Evolutionary conservation across 2,797 vertebrate genomes (phyloP), one percentile per base, ranked within the genome.

Genomic region (Saxicola maurus): DNA sequence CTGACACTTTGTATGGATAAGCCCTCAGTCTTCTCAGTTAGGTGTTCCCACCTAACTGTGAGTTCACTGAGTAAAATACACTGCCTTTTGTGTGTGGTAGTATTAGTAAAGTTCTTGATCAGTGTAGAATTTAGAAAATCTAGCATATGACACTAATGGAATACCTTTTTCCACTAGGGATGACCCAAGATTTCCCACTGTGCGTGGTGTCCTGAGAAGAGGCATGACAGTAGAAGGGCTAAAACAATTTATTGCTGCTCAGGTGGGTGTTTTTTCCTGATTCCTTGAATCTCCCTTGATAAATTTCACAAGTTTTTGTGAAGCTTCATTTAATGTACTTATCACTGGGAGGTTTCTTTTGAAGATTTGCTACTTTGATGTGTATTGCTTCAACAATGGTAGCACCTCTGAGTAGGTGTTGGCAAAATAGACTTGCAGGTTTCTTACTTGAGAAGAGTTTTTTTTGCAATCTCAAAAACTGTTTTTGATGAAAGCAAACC

Each of bases 171-270:
- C 24, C 88, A 6, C 33, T 69, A 99, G 99, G 99, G 99, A 99
- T 80, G 99, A 99, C 94, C 99, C 99, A 51, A 98, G 99, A n/a
- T 99, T 99, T 95, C 99, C 99, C 38, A 99, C 99, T 2, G 99
- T 99, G 11, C 98, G 99, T 92, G 99, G 99, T 23, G 98, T 99
- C 25, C 96, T 99, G 72, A 98, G 99, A 92, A 98, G 99, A 97
- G 99, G 99, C 64, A 99, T 99, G 99, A 99, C 99, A 2, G 99
- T 99, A 55, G 99, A 99, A 91, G 99, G 99, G 19, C 96, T 99
- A 65, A 99, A 99, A 73, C 99, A 99, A 92, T 99, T 99, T 80
- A 99, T 99, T 86, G 98, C 99, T 73, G 99, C 99, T 21, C 99
- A 99, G 98, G 99, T 99, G 60, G 51, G 94, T 35, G 10, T 88